Conservation (phyloP, 2,888 invertebrate species). For the Deroplatys truncata region DNA sequence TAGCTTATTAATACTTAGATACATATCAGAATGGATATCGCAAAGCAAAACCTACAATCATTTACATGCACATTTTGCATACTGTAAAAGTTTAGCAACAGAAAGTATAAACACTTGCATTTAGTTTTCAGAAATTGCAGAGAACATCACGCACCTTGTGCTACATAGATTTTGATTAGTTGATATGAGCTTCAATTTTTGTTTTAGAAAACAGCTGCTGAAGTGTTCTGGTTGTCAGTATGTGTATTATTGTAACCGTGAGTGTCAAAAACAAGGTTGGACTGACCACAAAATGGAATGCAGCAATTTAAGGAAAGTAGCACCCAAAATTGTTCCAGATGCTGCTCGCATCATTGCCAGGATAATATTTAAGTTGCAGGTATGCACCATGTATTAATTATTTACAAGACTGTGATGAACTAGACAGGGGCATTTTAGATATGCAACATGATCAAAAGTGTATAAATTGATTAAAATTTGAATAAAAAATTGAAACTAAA, state of each 20-base stretch:
- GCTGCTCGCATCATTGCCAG: constrained; percentile 75
- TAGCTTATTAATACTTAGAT: too few species aligned
- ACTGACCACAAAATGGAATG: constrained; percentile 80
- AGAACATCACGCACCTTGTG: too few species aligned
- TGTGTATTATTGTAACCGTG: constrained; percentile 74
- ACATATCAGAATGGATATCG: too few species aligned
- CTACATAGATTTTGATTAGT: too few species aligned
- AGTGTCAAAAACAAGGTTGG: constrained; percentile 82
- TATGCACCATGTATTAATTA: constrained; percentile 29
- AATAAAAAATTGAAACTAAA: neutral
- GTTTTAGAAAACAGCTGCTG: constrained; percentile 62
- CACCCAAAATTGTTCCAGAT: constrained; percentile 73
- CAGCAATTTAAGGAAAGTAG: constrained; percentile 63
- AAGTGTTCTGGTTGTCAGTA: constrained; percentile 83
- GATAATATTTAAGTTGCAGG: constrained; percentile 62
- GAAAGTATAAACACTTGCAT: too few species aligned
- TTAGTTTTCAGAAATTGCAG: too few species aligned
- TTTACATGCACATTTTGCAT: too few species aligned
- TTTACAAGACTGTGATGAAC: neutral
- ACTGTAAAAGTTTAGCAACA: too few species aligned
- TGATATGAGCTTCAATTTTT: neutral
- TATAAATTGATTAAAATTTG: neutral
- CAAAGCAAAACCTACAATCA: too few species aligned
- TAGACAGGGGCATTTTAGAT: neutral
- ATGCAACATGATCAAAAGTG: neutral